These are phyloP conservation scores for Pachycephus smyrnensis DNA, from an alignment of 2,888 invertebrate genomes.

Conservation along the genomic window DNA sequence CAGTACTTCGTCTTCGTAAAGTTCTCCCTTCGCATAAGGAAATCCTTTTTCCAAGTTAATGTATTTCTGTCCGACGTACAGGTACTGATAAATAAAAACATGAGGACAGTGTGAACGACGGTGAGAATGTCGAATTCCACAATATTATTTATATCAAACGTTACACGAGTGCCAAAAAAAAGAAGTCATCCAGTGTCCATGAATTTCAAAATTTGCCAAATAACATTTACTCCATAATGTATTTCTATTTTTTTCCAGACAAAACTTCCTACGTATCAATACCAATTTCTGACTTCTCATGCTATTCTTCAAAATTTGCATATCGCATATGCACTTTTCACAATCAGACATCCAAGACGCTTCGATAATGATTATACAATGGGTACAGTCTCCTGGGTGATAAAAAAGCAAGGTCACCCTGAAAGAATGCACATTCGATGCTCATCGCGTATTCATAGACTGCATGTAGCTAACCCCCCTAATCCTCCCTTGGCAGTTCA, in stretches of 20 bases:
- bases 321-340: background rate
- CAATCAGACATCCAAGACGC: background rate
- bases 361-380: background rate
- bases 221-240: background rate
- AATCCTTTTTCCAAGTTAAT: background rate
- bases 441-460: conserved; percentile 29
- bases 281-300: background rate
- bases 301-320: background rate
- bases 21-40: background rate
- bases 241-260: background rate
- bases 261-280: background rate
- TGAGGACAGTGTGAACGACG: background rate
- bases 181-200: background rate
- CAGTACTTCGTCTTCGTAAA: background rate
- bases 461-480: conserved; percentile 23
- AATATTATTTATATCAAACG: background rate
- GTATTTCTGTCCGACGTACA: background rate
- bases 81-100: background rate
- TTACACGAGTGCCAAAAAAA: background rate
- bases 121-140: background rate
- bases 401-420: background rate
- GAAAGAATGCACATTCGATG: background rate
- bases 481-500: conserved; percentile 35
- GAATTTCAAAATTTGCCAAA: background rate
- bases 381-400: background rate